These are phyloP conservation scores for Gymnodraco acuticeps DNA, from an alignment of 2,797 vertebrate species.

Conservation along the genomic window DNA sequence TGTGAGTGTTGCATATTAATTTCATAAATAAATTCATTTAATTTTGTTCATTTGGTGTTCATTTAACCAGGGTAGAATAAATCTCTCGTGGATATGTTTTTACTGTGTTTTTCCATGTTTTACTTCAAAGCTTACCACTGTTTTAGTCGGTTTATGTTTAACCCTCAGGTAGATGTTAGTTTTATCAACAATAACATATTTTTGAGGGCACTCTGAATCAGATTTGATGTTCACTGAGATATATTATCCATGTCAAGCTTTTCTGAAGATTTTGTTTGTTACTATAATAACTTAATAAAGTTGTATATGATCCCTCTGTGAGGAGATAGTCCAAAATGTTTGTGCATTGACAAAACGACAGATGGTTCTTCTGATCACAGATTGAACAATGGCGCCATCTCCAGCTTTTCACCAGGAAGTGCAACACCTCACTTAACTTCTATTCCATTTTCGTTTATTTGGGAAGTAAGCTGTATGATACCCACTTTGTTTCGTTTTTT, in stretches of 20 bases:
- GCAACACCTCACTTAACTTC: background rate
- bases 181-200: background rate
- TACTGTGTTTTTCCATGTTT: background rate
- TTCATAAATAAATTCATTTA: background rate
- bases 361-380: background rate
- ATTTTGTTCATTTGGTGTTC: background rate
- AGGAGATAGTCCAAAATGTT: background rate
- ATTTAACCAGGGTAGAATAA: background rate
- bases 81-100: background rate
- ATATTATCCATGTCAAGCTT: background rate
- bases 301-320: background rate
- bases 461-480: background rate
- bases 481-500: too few relatives aligned
- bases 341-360: background rate
- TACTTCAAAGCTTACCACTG: background rate
- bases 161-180: background rate
- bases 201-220: background rate
- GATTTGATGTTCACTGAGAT: background rate
- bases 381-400: conserved; percentile 55
- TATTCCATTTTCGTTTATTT: background rate
- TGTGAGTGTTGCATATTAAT: background rate
- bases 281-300: background rate
- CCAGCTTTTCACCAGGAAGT: background rate
- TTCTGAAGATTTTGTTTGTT: background rate
- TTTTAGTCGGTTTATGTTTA: background rate